phyloP scores from a whole-genome alignment of 2,888 invertebrate genomes.

The Ophonus ardosiacus region DNA sequence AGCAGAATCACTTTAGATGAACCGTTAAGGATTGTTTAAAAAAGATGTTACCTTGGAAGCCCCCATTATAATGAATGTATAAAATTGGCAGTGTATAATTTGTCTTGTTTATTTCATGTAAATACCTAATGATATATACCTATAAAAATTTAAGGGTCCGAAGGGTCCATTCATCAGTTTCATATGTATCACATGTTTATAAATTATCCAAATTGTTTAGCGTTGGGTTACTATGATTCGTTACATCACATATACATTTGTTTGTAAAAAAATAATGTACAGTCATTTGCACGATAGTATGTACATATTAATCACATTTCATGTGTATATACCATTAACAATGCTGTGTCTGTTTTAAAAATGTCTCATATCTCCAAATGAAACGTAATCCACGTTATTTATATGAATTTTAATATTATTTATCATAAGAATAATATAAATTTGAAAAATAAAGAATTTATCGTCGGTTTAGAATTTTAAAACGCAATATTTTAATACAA shows the following conservation, averaged over 20 bases:
- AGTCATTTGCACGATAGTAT: slow-evolving; percentile 2
- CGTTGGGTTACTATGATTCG: not conserved
- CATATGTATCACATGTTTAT: not conserved
- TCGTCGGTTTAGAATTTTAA: not conserved
- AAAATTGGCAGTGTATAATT: too few species aligned
- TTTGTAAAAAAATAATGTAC: not conserved
- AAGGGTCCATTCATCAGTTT: not conserved
- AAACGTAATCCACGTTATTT: not conserved
- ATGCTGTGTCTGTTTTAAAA: not conserved
- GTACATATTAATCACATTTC: slow-evolving; percentile 16
- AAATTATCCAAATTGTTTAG: not conserved
- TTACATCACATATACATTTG: slow-evolving; percentile 4
- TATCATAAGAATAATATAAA: not conserved
- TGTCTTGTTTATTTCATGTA: too few species aligned
- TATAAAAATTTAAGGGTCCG: too few species aligned
- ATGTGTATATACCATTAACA: slow-evolving; percentile 30
- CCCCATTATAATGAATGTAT: too few species aligned
- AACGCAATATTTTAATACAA: not conserved
- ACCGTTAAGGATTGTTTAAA: too few species aligned
- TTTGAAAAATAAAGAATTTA: not conserved
- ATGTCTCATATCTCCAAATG: not conserved
- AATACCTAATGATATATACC: too few species aligned
- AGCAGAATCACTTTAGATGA: too few species aligned
- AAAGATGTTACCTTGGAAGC: too few species aligned
- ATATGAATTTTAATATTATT: not conserved